phyloP scores from a whole-genome alignment of 2,113 vertebrate species.

The Corythaeola cristata region DNA sequence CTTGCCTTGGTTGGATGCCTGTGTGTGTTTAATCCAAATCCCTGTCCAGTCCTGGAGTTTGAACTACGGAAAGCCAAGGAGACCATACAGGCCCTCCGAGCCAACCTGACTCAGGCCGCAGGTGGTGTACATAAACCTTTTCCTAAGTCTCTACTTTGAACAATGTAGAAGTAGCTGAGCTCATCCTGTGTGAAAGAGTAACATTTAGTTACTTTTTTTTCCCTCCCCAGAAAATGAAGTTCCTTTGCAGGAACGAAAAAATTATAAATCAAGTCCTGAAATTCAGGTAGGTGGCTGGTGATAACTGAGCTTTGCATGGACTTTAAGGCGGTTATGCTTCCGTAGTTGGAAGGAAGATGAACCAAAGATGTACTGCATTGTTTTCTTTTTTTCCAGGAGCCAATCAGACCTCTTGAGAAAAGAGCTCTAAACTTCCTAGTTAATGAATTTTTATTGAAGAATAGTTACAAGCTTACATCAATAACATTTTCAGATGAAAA shows the following conservation, averaged over 20 bases:
- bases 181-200: conserved; percentile 55
- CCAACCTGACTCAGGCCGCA: conserved; percentile 99
- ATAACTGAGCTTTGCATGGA: neutral
- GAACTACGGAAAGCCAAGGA: conserved; percentile 99
- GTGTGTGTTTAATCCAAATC: conserved; percentile 94
- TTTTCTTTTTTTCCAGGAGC: conserved; percentile 81
- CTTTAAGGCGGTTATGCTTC: neutral
- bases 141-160: conserved; percentile 79
- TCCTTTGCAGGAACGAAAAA: conserved; percentile 97
- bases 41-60: conserved; percentile 99
- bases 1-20: conserved; percentile 98
- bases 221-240: conserved; percentile 88
- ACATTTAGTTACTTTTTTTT: conserved; percentile 57
- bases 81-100: conserved; percentile 99
- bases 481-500: conserved; percentile 99
- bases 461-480: conserved; percentile 95
- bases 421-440: conserved; percentile 99
- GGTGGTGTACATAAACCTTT: conserved; percentile 97
- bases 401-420: conserved; percentile 97
- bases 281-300: conserved; percentile 87
- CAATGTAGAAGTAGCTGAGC: conserved; percentile 73
- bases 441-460: conserved; percentile 99
- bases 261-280: conserved; percentile 98
- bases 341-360: neutral
- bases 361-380: neutral